These are phyloP conservation scores for Nerophis ophidion DNA, from an alignment of 2,113 vertebrate genomes.

Conservation along the genomic window DNA sequence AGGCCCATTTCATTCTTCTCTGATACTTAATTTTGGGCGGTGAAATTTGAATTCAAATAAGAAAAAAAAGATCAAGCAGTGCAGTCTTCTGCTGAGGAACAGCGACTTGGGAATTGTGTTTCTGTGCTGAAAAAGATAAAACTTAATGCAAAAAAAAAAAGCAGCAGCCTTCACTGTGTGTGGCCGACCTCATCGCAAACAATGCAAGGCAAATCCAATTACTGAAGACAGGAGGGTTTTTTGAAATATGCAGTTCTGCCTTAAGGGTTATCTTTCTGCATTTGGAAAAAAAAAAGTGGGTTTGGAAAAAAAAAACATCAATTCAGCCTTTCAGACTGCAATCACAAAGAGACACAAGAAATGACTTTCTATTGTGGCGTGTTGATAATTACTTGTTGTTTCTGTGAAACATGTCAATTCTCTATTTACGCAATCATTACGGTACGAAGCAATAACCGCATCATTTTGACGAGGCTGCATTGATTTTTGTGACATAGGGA, in stretches of 20 bases:
- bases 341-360: conserved; percentile 22
- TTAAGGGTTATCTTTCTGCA: conserved; percentile 61
- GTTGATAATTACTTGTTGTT: conserved; percentile 46
- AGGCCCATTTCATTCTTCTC: conserved; percentile 18
- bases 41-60: conserved; percentile 52
- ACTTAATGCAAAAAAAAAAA: conserved; percentile 58
- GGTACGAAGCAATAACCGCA: conserved; percentile 50
- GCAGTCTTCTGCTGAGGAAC: conserved; percentile 35
- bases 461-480: conserved; percentile 33
- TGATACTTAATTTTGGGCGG: conserved; percentile 19
- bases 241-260: conserved; percentile 62
- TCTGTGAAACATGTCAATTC: conserved; percentile 39
- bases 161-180: conserved; percentile 46
- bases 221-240: conserved; percentile 60
- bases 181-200: conserved; percentile 58
- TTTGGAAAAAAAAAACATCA: conserved; percentile 48
- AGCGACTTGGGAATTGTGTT: conserved; percentile 54
- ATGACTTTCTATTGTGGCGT: conserved; percentile 20
- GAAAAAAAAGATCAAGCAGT: conserved; percentile 54
- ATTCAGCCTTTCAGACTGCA: conserved; percentile 53
- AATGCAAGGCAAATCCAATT: conserved; percentile 65
- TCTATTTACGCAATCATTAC: conserved; percentile 28
- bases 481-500: conserved; percentile 50
- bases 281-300: neutral
- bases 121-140: conserved; percentile 67